These are phyloP conservation scores for Tyria jacobaeae DNA, from an alignment of 2,888 invertebrate genomes.

Conservation along the genomic window DNA sequence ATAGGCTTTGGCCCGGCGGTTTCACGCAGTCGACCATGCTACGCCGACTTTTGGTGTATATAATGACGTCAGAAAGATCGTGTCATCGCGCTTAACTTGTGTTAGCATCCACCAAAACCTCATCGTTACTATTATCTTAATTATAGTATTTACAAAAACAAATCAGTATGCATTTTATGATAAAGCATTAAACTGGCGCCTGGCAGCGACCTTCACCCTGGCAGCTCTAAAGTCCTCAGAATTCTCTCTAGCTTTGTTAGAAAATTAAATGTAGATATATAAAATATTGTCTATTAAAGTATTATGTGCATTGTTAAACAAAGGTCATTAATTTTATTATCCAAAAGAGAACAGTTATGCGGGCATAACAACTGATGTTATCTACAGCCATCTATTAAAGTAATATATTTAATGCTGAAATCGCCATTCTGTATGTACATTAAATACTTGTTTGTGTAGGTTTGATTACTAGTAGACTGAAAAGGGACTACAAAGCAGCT, in stretches of 20 bases:
- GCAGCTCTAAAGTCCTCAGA: background rate
- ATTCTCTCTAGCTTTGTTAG: too few species aligned
- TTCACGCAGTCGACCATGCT: slow-evolving; percentile 32
- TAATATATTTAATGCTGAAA: slow-evolving; percentile 27
- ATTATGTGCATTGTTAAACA: slow-evolving; percentile 31
- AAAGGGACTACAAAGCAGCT: slow-evolving; percentile 54
- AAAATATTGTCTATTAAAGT: slow-evolving; percentile 23
- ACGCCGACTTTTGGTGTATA: slow-evolving; percentile 58
- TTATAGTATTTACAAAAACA: slow-evolving; percentile 68
- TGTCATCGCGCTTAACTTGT: slow-evolving; percentile 74
- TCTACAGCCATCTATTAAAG: too few species aligned
- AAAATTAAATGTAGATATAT: too few species aligned
- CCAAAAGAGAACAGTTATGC: slow-evolving; percentile 38
- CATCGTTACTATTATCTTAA: slow-evolving; percentile 73
- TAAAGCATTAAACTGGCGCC: slow-evolving; percentile 43
- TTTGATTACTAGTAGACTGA: slow-evolving; percentile 42
- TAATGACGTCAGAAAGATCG: slow-evolving; percentile 75
- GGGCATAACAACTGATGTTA: slow-evolving; percentile 37
- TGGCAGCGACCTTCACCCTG: too few species aligned
- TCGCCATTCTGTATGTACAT: slow-evolving; percentile 22
- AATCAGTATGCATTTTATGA: slow-evolving; percentile 49
- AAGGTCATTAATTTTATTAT: slow-evolving; percentile 37
- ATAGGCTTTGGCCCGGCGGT: slow-evolving; percentile 33
- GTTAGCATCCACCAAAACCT: slow-evolving; percentile 62
- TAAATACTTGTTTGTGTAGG: slow-evolving; percentile 12